Evolutionary conservation across 2,797 vertebrate genomes (phyloP), one percentile per base, ranked within the genome.

Genomic region (Sebastes itinus): DNA sequence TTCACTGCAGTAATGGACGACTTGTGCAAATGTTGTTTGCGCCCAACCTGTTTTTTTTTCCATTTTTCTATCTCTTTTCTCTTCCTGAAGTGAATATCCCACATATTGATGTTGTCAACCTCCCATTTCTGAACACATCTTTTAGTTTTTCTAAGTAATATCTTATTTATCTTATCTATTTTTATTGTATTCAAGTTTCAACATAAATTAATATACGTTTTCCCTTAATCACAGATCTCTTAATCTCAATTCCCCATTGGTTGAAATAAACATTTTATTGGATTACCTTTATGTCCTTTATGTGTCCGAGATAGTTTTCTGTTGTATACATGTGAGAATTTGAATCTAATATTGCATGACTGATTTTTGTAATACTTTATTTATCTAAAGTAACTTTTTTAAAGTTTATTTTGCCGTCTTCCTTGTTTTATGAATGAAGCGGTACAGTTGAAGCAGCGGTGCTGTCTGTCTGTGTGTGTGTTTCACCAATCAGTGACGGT

Each of bases 1-100:
- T 82, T 91, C 78, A 66, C 92, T 78, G 83, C 80, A 60, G 73
- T 88, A 89, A 93, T 88, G 85, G 85, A 81, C 22, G n/a, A 89
- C 83, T 84, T 86, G 79, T 76, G 71, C 82, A 84, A 85, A 89
- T 81, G 78, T 68, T 81, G 42, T 56, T 16, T 30, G 59, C 65
- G 67, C 42, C 18, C 49, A 83, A 78, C 56, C 74, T 18, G 28
- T 18, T 75, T 83, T 59, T 23, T 25, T 32, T 5, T 2, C 13
- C 27, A 59, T 66, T 7, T 42, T 27, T 77, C 22, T 27, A 1
- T 13, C 2, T 60, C 38, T 68, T 77, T 77, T 80, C n/a, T 73
- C 63, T 38, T 60, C 66, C 54, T 22, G 11, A 32, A 56, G 60
- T 23, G 33, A 79, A 71, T 30, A 32, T 56, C 6, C 12, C 6